phyloP scores from a whole-genome alignment of 2,888 invertebrate genomes.

The Horisme vitalbata region DNA sequence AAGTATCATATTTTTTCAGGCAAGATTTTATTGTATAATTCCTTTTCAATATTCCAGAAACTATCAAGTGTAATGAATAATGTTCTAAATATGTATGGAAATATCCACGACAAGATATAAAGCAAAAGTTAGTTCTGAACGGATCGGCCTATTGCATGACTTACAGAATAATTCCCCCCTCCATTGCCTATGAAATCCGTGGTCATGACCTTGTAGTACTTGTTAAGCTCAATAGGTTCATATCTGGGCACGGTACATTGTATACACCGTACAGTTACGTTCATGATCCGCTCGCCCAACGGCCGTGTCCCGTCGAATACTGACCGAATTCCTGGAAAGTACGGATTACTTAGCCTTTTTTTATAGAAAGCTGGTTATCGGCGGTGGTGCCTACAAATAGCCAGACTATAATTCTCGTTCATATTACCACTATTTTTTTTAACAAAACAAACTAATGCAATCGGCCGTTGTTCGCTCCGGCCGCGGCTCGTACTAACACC shows the following conservation, averaged over 20 bases:
- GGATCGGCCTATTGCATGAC: conserved; percentile 36
- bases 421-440: no score
- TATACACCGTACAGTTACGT: conserved; percentile 82
- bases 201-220: conserved; percentile 84
- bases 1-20: no score
- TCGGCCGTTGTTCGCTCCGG: no score
- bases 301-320: conserved; percentile 83
- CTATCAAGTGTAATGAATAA: no score
- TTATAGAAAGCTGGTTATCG: neutral
- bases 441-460: no score
- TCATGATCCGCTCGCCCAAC: conserved; percentile 79
- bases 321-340: conserved; percentile 76
- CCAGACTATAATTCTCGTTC: no score
- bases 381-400: neutral
- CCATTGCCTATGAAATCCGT: conserved; percentile 84
- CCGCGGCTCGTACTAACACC: no score
- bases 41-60: no score
- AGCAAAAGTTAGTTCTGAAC: neutral
- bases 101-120: no score
- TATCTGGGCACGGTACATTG: conserved; percentile 85
- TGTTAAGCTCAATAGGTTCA: conserved; percentile 76
- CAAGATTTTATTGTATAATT: no score
- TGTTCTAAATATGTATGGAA: no score
- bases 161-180: conserved; percentile 85
- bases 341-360: neutral